phyloP scores from a whole-genome alignment of 2,797 vertebrate genomes.

The Emydoidea blandingii region DNA sequence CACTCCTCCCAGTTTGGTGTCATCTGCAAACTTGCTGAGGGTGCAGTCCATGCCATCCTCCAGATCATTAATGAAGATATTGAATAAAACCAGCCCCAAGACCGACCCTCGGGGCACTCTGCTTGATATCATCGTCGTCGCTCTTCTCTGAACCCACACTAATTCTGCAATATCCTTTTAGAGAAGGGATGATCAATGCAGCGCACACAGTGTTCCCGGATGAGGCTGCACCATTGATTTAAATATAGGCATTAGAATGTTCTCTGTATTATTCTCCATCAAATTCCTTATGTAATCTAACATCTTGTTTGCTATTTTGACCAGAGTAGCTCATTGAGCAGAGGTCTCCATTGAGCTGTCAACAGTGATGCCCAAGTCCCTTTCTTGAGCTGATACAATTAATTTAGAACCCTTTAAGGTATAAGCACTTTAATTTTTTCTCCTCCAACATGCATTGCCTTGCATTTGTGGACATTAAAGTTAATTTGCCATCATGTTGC shows the following conservation, averaged over 20 bases:
- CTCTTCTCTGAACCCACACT: not conserved
- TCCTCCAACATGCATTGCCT: not conserved
- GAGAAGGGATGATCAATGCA: not conserved
- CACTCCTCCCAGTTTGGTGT: too few relatives aligned
- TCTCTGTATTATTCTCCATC: not conserved
- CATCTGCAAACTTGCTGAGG: too few relatives aligned
- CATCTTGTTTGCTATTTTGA: not conserved
- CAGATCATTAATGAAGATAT: too few relatives aligned
- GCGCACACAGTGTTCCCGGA: not conserved
- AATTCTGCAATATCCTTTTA: not conserved
- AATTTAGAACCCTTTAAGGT: not conserved
- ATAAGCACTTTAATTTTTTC: not conserved
- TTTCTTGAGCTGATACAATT: not conserved
- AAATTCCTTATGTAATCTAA: not conserved
- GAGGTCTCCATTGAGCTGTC: not conserved
- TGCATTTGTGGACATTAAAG: not conserved
- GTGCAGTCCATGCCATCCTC: too few relatives aligned
- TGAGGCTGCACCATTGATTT: not conserved
- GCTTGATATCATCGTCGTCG: not conserved
- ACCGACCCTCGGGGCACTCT: too few relatives aligned
- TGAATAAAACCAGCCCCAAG: too few relatives aligned
- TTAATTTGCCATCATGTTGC: not conserved
- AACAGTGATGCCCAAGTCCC: not conserved
- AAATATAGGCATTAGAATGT: not conserved
- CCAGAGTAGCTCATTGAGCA: not conserved